phyloP scores from a whole-genome alignment of 2,888 invertebrate species.

The Biston stratarius region DNA sequence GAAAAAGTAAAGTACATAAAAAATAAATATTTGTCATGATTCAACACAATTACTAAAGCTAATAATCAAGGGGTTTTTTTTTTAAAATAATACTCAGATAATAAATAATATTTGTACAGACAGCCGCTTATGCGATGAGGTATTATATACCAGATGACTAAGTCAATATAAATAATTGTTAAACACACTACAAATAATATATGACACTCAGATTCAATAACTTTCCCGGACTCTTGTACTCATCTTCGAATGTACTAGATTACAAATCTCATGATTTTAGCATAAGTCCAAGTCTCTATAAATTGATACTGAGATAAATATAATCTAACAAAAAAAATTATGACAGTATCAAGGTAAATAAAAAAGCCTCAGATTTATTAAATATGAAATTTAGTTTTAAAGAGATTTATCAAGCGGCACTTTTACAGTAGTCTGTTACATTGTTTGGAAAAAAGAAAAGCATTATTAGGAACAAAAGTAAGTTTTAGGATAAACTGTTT shows the following conservation, averaged over 20 bases:
- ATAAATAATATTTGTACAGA: slow-evolving; percentile 75
- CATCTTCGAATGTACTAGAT: background rate
- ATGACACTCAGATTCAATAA: background rate
- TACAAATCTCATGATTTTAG: background rate
- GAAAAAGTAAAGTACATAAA: slow-evolving; percentile 56
- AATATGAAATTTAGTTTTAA: background rate
- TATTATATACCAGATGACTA: slow-evolving; percentile 67
- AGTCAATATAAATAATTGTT: slow-evolving; percentile 45
- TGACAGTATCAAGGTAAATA: slow-evolving; percentile 6
- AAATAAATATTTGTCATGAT: slow-evolving; percentile 84
- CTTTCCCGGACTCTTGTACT: background rate
- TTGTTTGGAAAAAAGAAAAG: background rate
- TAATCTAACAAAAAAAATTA: slow-evolving; percentile 18
- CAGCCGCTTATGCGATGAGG: slow-evolving; percentile 65
- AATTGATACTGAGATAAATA: slow-evolving; percentile 59
- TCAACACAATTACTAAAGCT: slow-evolving; percentile 67
- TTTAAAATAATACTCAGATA: slow-evolving; percentile 75
- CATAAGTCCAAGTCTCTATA: slow-evolving; percentile 39
- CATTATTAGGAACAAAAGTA: slow-evolving; percentile 19
- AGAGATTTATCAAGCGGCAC: background rate
- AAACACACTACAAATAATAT: background rate
- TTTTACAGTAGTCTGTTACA: too few relatives aligned
- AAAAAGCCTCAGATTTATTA: slow-evolving; percentile 9
- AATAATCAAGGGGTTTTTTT: slow-evolving; percentile 65
- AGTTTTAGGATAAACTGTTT: background rate